A percentile compares a stretch with the other conserved stretches of the same genome.
These are phyloP conservation scores for Pristionchus maxplancki DNA, from an alignment of 2,888 invertebrate species.

Conservation along the genomic window DNA sequence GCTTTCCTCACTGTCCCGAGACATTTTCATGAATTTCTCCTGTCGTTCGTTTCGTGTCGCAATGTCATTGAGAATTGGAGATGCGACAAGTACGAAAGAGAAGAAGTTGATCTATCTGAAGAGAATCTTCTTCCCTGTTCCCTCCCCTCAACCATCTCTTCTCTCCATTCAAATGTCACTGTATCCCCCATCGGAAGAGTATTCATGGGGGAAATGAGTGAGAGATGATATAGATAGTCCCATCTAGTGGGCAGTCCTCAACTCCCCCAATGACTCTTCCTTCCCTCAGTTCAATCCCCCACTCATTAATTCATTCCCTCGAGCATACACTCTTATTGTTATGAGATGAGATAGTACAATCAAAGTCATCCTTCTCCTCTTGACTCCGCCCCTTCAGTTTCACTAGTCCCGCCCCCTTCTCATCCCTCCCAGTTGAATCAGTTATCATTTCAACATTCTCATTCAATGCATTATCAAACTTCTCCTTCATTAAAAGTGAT, in stretches of 20 bases:
- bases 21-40: not conserved
- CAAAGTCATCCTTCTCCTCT: not conserved
- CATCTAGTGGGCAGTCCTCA: not conserved
- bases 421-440: not conserved
- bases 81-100: not conserved
- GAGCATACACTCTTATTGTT: not conserved
- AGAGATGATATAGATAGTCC: not conserved
- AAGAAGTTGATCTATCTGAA: no score
- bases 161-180: not conserved
- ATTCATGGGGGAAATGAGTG: not conserved
- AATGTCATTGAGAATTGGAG: not conserved
- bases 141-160: not conserved
- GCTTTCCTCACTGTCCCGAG: not conserved
- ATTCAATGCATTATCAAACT: not conserved
- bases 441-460: constrained; percentile 1
- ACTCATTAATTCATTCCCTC: not conserved
- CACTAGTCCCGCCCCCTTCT: not conserved
- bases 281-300: not conserved
- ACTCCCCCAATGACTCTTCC: not conserved
- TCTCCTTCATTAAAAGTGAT: not conserved
- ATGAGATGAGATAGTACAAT: constrained; percentile 15
- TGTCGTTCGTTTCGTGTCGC: not conserved
- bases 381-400: constrained; percentile 31
- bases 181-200: not conserved
- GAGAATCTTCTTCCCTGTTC: not conserved